A percentile compares a stretch with the other conserved stretches of the same genome.
Evolutionary conservation across 2,888 invertebrate genomes (phyloP).

Genomic region (Philereme transversata): DNA sequence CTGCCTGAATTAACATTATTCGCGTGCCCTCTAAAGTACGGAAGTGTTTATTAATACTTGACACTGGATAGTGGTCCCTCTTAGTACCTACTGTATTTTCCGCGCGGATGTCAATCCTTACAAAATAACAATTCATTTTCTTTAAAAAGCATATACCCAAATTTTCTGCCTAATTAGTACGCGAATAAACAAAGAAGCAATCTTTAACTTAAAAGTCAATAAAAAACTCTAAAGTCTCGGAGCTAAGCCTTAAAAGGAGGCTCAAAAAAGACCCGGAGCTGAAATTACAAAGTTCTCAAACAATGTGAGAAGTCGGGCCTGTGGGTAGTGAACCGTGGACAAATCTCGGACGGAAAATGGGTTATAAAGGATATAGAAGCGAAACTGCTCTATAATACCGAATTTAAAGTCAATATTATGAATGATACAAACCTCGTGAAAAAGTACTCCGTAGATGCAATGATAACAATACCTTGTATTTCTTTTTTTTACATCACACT

Average conservation of each 20-base stretch:
- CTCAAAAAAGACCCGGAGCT: slow-evolving; percentile 23
- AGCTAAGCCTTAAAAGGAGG: slow-evolving; percentile 26
- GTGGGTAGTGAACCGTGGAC: slow-evolving; percentile 27
- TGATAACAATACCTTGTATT: no score
- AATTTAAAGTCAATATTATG: no score
- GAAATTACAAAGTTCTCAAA: slow-evolving; percentile 35
- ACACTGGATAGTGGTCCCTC: no score
- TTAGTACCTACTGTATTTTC: no score
- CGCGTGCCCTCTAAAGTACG: no score
- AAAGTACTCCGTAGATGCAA: no score
- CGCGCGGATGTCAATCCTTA: no score
- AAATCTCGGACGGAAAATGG: slow-evolving; percentile 9
- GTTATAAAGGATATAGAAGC: not conserved
- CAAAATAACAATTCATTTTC: no score
- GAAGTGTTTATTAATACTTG: no score
- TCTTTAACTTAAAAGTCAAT: slow-evolving; percentile 26
- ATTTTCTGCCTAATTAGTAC: slow-evolving; percentile 17
- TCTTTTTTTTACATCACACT: no score
- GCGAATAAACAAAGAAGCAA: slow-evolving; percentile 19
- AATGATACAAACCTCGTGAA: no score
- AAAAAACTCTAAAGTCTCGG: slow-evolving; percentile 27
- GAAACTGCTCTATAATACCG: not conserved
- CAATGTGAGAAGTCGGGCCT: slow-evolving; percentile 31
- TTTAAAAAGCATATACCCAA: not conserved
- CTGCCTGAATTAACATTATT: no score